These are phyloP conservation scores for Rotaria sp. DNA, from an alignment of 2,888 invertebrate genomes.

Conservation along the genomic window DNA sequence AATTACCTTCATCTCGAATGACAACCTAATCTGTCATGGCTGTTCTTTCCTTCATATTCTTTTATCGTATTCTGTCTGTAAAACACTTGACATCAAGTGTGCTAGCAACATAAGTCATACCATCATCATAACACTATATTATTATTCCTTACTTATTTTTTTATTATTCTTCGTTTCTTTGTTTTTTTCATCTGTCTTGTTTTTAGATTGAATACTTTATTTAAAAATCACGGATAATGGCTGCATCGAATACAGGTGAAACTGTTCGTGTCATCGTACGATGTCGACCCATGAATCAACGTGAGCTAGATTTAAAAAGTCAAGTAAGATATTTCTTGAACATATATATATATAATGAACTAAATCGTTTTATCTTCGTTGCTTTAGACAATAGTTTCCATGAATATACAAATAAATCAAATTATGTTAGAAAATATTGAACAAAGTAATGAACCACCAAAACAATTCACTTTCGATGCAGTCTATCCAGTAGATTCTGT, in stretches of 20 bases:
- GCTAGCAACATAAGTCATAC: background rate
- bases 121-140: background rate
- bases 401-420: slow-evolving; percentile 28
- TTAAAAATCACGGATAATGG: background rate
- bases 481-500: slow-evolving; percentile 69
- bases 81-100: background rate
- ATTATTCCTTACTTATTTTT: background rate
- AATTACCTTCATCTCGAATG: background rate
- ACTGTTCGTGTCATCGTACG: slow-evolving; percentile 74
- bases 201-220: background rate
- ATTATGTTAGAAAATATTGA: slow-evolving; percentile 58
- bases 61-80: background rate
- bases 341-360: background rate
- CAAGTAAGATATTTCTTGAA: slow-evolving; percentile 53
- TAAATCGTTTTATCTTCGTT: background rate
- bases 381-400: slow-evolving; percentile 31
- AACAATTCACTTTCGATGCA: slow-evolving; percentile 75
- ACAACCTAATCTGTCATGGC: background rate
- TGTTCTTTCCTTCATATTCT: background rate
- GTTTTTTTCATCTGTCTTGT: background rate
- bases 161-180: background rate
- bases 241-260: slow-evolving; percentile 54
- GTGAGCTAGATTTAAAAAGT: slow-evolving; percentile 67
- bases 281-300: slow-evolving; percentile 76
- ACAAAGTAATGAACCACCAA: slow-evolving; percentile 62